phyloP scores from a whole-genome alignment of 2,113 vertebrate species.

The Takifugu bimaculatus region DNA sequence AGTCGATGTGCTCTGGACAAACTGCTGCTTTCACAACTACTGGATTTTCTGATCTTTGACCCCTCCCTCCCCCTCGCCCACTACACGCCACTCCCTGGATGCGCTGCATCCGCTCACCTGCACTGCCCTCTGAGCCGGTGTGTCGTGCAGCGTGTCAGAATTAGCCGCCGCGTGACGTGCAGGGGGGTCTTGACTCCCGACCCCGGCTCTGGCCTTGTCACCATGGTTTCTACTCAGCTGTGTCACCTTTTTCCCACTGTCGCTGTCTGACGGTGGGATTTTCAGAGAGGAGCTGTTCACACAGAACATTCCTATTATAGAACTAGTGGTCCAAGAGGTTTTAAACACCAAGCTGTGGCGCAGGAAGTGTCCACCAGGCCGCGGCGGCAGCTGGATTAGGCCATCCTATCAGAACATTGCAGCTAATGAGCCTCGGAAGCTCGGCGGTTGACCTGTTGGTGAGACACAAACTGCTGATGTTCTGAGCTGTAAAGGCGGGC shows the following conservation, averaged over 20 bases:
- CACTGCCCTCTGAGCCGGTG: slow-evolving; percentile 4
- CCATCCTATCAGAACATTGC: too few relatives aligned
- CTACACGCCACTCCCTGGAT: slow-evolving; percentile 34
- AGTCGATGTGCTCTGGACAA: background rate
- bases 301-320: too few relatives aligned
- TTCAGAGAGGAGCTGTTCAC: slow-evolving; percentile 18
- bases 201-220: slow-evolving; percentile 28
- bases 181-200: slow-evolving; percentile 18
- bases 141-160: slow-evolving; percentile 19
- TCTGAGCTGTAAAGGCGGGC: too few relatives aligned
- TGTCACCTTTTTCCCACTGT: slow-evolving; percentile 5
- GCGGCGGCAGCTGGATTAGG: too few relatives aligned
- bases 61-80: slow-evolving; percentile 15
- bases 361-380: too few relatives aligned
- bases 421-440: too few relatives aligned
- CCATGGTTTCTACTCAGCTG: slow-evolving; percentile 21
- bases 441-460: too few relatives aligned
- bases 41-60: background rate
- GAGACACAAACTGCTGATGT: too few relatives aligned
- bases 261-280: slow-evolving; percentile 29
- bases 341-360: too few relatives aligned
- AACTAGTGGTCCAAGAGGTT: too few relatives aligned
- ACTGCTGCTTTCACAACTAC: too few relatives aligned
- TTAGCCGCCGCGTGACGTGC: slow-evolving; percentile 30
- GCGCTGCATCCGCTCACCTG: slow-evolving; percentile 32